Evolutionary conservation across 2,113 vertebrate genomes (phyloP).

Genomic region (Oncorhynchus gorbuscha): DNA sequence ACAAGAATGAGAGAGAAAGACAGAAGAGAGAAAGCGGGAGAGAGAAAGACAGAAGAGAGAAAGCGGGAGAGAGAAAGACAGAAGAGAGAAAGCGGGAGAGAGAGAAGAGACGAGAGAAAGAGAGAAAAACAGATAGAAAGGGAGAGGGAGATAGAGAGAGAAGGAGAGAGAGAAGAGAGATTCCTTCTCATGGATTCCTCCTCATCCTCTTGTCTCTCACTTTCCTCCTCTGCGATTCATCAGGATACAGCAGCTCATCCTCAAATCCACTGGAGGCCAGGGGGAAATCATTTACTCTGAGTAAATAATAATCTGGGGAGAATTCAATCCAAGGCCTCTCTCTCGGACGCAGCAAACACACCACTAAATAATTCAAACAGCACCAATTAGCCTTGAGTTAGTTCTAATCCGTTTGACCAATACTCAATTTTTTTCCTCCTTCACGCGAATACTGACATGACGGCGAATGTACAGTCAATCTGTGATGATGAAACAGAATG

Average conservation of each 20-base stretch:
- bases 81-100: constrained; percentile 9
- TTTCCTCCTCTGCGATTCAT: constrained; percentile 19
- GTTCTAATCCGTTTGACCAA: constrained; percentile 7
- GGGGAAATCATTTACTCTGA: constrained; percentile 26
- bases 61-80: background rate
- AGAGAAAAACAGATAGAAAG: background rate
- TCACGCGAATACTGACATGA: background rate
- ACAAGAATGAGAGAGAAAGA: background rate
- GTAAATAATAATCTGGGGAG: constrained; percentile 39
- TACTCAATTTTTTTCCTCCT: background rate
- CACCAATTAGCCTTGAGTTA: constrained; percentile 26
- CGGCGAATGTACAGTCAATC: background rate
- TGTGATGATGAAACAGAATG: no score
- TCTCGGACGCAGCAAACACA: constrained; percentile 1
- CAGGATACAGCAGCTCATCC: background rate
- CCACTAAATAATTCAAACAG: constrained; percentile 33
- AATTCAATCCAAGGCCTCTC: constrained; percentile 30
- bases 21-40: constrained; percentile 6
- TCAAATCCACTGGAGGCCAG: constrained; percentile 6
- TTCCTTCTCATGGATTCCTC: constrained; percentile 29
- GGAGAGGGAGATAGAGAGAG: background rate
- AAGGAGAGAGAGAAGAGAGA: background rate
- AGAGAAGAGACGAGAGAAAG: background rate
- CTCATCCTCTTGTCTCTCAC: no score
- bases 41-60: background rate